Percentiles rank a stretch among this genome's conserved stretches.
Conservation (phyloP, 2,113 vertebrate genomes). For the Prietella phreatophila region DNA sequence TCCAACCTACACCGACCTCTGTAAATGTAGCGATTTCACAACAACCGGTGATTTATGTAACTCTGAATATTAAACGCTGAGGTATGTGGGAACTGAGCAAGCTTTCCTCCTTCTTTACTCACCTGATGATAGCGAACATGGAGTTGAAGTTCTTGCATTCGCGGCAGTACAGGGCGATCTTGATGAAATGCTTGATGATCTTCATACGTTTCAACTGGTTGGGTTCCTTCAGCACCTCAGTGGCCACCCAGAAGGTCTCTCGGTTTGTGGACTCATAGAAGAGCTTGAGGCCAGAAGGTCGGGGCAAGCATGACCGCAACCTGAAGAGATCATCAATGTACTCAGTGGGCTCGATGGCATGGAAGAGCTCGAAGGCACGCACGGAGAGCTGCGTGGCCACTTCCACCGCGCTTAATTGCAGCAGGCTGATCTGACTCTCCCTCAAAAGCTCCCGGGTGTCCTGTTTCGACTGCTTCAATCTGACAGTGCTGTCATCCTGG, state of each 20-base stretch:
- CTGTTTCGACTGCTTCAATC: conserved; percentile 92
- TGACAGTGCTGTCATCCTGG: conserved; percentile 97
- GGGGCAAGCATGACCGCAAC: conserved; percentile 79
- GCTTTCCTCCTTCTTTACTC: background rate
- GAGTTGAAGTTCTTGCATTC: conserved; percentile 99
- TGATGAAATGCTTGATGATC: conserved; percentile 97
- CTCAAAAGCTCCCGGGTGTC: conserved; percentile 93
- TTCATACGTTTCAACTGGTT: conserved; percentile 99
- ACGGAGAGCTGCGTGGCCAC: conserved; percentile 96
- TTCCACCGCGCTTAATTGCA: conserved; percentile 95
- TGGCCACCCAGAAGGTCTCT: conserved; percentile 98
- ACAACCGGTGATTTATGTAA: background rate
- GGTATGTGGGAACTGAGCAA: background rate
- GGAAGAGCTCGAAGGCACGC: conserved; percentile 94
- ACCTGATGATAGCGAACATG: conserved; percentile 99
- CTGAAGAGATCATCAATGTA: conserved; percentile 97
- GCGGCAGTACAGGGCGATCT: conserved; percentile 96
- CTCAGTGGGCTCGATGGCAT: conserved; percentile 95
- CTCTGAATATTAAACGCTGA: no score
- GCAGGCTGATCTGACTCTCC: conserved; percentile 88
- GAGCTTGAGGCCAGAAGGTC: conserved; percentile 88
- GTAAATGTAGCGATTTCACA: background rate
- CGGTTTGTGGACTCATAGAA: conserved; percentile 98
- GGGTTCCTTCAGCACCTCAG: conserved; percentile 90
- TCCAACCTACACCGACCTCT: background rate